These are phyloP conservation scores for Diorhabda sublineata DNA, from an alignment of 1,140 invertebrate species.

Conservation along the genomic window DNA sequence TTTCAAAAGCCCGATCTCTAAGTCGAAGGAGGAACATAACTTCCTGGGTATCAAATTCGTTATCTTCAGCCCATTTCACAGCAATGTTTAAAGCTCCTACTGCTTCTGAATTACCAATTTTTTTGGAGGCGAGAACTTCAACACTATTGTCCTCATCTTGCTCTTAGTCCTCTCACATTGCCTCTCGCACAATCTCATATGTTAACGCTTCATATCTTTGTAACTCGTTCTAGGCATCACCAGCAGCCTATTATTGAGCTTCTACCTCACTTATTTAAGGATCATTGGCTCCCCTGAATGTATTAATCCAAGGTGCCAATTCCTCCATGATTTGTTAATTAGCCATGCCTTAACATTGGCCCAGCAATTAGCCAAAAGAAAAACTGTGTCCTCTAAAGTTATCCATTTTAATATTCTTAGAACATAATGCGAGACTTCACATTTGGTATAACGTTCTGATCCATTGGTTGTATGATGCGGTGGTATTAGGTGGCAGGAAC, in stretches of 20 bases:
- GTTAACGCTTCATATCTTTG: constrained; percentile 13
- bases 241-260: constrained; percentile 11
- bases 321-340: constrained; percentile 21
- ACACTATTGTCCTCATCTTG: no score
- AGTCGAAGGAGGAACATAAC: constrained; percentile 8
- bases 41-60: constrained; percentile 12
- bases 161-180: no score
- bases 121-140: background rate
- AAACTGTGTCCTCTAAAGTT: constrained; percentile 21
- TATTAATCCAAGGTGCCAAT: constrained; percentile 14
- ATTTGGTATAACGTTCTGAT: constrained; percentile 36
- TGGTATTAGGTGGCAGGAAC: constrained; percentile 45
- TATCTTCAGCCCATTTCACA: constrained; percentile 5
- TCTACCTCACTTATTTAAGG: constrained; percentile 11
- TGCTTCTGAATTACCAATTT: background rate
- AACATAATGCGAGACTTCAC: constrained; percentile 22
- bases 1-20: constrained; percentile 7
- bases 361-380: constrained; percentile 21
- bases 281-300: constrained; percentile 8
- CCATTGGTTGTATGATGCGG: constrained; percentile 42
- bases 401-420: background rate
- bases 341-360: constrained; percentile 12
- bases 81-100: background rate
- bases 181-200: no score
- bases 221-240: background rate